A percentile compares a stretch with the other conserved stretches of the same genome.
These are phyloP conservation scores for Clarias pachynema DNA, from an alignment of 2,797 vertebrate genomes.

Conservation along the genomic window DNA sequence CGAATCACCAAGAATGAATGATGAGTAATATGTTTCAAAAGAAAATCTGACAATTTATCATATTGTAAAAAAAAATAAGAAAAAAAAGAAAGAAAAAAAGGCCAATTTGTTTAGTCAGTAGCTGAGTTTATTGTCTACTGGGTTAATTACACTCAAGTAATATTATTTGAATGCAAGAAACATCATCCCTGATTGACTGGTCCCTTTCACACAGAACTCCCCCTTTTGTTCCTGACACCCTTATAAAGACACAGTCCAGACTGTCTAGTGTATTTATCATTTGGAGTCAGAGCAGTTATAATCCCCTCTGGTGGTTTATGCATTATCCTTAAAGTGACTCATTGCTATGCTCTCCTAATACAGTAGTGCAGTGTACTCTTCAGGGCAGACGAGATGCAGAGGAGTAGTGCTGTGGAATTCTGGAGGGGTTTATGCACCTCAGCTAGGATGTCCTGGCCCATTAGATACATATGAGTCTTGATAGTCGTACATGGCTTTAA, in stretches of 20 bases:
- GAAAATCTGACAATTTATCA: neutral
- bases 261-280: slow-evolving; percentile 61
- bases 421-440: slow-evolving; percentile 33
- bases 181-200: neutral
- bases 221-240: slow-evolving; percentile 48
- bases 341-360: slow-evolving; percentile 44
- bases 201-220: neutral
- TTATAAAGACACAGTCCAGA: slow-evolving; percentile 64
- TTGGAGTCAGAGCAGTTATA: slow-evolving; percentile 50
- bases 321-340: slow-evolving; percentile 42
- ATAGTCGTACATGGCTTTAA: slow-evolving; percentile 1
- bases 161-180: neutral
- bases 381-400: slow-evolving; percentile 32
- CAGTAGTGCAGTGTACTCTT: slow-evolving; percentile 32
- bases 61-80: neutral
- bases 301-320: slow-evolving; percentile 50
- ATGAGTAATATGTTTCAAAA: neutral
- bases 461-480: slow-evolving; percentile 33
- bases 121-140: neutral
- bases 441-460: slow-evolving; percentile 33
- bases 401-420: slow-evolving; percentile 33
- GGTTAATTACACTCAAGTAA: neutral
- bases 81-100: neutral
- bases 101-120: too few relatives aligned
- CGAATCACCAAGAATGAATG: neutral